Conservation (phyloP, 2,113 vertebrate genomes). For the Carollia perspicillata region DNA sequence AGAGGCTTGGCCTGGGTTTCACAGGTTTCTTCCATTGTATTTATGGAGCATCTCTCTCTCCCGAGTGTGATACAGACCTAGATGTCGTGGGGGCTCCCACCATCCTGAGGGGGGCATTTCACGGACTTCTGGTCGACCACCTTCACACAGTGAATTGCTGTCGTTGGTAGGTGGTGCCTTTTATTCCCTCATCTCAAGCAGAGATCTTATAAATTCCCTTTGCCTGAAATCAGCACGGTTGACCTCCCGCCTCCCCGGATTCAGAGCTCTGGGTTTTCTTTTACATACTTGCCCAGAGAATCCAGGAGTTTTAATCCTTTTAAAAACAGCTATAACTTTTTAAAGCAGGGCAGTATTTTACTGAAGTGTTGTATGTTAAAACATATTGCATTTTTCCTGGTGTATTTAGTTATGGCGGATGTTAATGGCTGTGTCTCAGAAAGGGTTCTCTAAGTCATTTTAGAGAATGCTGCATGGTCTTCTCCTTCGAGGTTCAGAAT, state of each 20-base stretch:
- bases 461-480: background rate
- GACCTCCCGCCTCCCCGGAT: slow-evolving; percentile 60
- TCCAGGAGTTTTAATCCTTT: slow-evolving; percentile 55
- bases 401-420: background rate
- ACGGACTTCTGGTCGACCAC: background rate
- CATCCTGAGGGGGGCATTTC: fast-evolving
- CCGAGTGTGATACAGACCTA: background rate
- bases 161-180: background rate
- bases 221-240: slow-evolving; percentile 47
- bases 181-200: slow-evolving; percentile 21
- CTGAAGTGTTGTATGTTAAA: slow-evolving; percentile 17
- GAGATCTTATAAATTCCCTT: slow-evolving; percentile 66
- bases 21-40: background rate
- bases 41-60: background rate
- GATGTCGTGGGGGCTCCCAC: background rate
- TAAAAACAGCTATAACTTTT: slow-evolving; percentile 56
- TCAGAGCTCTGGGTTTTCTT: slow-evolving; percentile 70
- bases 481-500: background rate
- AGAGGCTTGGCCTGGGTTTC: background rate
- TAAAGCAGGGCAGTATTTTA: background rate
- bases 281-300: slow-evolving; percentile 74
- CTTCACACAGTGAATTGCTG: background rate
- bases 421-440: background rate
- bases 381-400: background rate
- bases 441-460: background rate